These are phyloP conservation scores for Acronicta psi DNA, from an alignment of 2,888 invertebrate genomes.

Conservation along the genomic window DNA sequence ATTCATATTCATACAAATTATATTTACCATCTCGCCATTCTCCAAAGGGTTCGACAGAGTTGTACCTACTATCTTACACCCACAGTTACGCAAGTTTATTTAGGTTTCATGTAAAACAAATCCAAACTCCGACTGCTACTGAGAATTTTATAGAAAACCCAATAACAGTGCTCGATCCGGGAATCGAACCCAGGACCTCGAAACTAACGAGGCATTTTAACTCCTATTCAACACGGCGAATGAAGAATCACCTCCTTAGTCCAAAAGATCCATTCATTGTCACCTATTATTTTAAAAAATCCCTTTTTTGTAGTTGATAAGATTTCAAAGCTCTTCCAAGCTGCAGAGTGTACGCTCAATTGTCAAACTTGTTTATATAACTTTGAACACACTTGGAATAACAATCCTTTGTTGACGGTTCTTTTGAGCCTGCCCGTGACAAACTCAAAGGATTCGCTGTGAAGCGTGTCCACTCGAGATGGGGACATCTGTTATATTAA, in stretches of 20 bases:
- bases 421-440: slow-evolving; percentile 79
- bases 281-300: slow-evolving; percentile 21
- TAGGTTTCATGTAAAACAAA: too few relatives aligned
- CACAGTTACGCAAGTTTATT: too few relatives aligned
- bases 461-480: slow-evolving; percentile 76
- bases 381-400: slow-evolving; percentile 82
- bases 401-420: slow-evolving; percentile 81
- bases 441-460: slow-evolving; percentile 81
- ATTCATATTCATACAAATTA: too few relatives aligned
- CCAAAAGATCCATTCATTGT: slow-evolving; percentile 3
- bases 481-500: slow-evolving; percentile 82
- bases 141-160: too few relatives aligned
- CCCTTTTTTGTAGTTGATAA: slow-evolving; percentile 23
- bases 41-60: too few relatives aligned
- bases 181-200: too few relatives aligned
- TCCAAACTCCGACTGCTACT: too few relatives aligned
- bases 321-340: slow-evolving; percentile 47
- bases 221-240: too few relatives aligned
- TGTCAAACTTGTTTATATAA: slow-evolving; percentile 80
- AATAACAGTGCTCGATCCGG: too few relatives aligned
- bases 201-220: too few relatives aligned
- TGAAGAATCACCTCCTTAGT: background rate
- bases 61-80: too few relatives aligned
- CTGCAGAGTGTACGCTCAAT: slow-evolving; percentile 64
- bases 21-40: too few relatives aligned